Percentiles rank a stretch among this genome's conserved stretches.
phyloP scores from a whole-genome alignment of 2,797 vertebrate genomes.

The Tauraco hartlaubi region DNA sequence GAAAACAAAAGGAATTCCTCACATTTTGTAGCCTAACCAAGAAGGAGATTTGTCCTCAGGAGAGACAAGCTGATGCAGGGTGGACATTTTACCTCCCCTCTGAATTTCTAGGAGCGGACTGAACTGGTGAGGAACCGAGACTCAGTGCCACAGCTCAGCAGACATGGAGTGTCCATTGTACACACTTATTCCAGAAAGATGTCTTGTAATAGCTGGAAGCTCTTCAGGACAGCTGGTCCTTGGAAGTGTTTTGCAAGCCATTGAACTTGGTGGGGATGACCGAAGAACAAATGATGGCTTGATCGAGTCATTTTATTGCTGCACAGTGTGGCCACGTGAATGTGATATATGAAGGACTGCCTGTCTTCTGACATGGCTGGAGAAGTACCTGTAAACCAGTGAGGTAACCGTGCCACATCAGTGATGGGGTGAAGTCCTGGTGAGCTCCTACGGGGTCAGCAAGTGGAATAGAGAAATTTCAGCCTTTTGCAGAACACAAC shows the following conservation, averaged over 20 bases:
- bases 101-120: accelerated
- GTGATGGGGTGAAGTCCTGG: background rate
- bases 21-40: background rate
- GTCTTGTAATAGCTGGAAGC: background rate
- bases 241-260: background rate
- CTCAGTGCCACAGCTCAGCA: background rate
- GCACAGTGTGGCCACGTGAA: accelerated
- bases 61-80: background rate
- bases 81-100: background rate
- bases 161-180: accelerated
- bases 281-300: accelerated
- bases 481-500: background rate
- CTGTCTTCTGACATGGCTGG: background rate
- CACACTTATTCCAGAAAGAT: background rate
- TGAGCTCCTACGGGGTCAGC: background rate
- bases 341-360: background rate
- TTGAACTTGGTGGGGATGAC: background rate
- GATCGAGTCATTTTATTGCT: background rate
- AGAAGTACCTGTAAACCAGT: background rate
- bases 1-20: background rate
- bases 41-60: background rate
- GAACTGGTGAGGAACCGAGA: background rate
- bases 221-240: background rate
- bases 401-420: background rate
- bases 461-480: background rate